Evolutionary conservation across 64 coral and sea anemone genomes (phyloP).

Genomic region (Platygyra sinensis): DNA sequence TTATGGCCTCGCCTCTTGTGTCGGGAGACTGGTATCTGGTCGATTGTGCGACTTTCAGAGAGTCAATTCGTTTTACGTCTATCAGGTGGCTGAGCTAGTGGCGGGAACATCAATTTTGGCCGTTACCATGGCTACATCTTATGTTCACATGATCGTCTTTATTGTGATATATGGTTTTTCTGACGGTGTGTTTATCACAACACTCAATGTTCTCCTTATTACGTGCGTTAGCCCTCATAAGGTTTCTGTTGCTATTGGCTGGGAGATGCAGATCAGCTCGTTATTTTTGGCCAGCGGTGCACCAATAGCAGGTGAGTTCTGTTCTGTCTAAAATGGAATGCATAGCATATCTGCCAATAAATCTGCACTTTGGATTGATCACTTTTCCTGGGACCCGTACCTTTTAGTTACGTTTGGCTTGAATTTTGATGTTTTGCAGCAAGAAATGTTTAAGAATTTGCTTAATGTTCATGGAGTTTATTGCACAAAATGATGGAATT

Average conservation of each 20-base stretch:
- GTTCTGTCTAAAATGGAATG: neutral
- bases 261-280: slow-evolving; percentile 43
- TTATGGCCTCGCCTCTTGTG: slow-evolving; percentile 28
- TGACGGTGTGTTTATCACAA: slow-evolving; percentile 36
- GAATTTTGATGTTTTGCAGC: no score
- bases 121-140: slow-evolving; percentile 19
- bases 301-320: slow-evolving; percentile 13
- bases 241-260: neutral
- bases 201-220: slow-evolving; percentile 3
- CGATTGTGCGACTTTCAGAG: slow-evolving; percentile 31
- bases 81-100: slow-evolving; percentile 26
- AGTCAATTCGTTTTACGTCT: slow-evolving; percentile 29
- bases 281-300: slow-evolving; percentile 31
- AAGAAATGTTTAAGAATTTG: no score
- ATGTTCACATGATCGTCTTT: slow-evolving; percentile 44
- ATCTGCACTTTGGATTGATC: no score
- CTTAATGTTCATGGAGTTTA: no score
- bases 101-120: slow-evolving; percentile 10
- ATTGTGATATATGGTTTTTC: slow-evolving; percentile 37
- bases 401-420: no score
- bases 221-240: slow-evolving; percentile 16
- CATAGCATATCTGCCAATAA: no score
- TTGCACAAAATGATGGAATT: no score
- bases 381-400: no score
- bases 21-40: slow-evolving; percentile 34